Evolutionary conservation across 2,113 vertebrate species (phyloP).

Genomic region (Chlorodrepanis virens): DNA sequence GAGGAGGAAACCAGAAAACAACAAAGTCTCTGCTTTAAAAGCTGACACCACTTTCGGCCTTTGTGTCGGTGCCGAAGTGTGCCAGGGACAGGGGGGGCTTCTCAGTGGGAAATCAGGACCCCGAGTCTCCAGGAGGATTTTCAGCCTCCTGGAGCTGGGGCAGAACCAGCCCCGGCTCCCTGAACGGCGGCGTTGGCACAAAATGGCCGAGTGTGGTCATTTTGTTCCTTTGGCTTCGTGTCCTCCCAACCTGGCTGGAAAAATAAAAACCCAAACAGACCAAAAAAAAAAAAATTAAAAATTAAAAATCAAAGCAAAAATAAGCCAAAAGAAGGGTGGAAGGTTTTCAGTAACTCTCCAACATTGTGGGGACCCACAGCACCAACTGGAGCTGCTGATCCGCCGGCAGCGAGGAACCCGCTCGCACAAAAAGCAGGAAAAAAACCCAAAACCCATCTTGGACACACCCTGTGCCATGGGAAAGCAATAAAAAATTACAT

Average conservation of each 20-base stretch:
- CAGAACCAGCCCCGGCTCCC: background rate
- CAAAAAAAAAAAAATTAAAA: background rate
- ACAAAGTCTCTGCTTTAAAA: slow-evolving; percentile 44
- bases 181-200: background rate
- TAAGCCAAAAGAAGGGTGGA: accelerated
- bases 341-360: background rate
- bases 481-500: background rate
- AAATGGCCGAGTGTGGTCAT: slow-evolving; percentile 67
- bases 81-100: background rate
- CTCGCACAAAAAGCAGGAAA: background rate
- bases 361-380: accelerated
- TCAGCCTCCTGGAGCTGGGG: background rate
- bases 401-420: background rate
- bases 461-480: background rate
- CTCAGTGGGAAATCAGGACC: background rate
- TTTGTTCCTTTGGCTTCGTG: background rate
- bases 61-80: slow-evolving; percentile 11
- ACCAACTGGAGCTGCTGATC: accelerated
- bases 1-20: slow-evolving; percentile 45
- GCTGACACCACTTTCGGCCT: slow-evolving; percentile 46
- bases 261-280: background rate
- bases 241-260: background rate
- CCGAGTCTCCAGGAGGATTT: background rate
- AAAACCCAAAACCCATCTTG: background rate
- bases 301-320: background rate